Evolutionary conservation across 2,113 vertebrate genomes (phyloP).

Genomic region (Melospiza georgiana): DNA sequence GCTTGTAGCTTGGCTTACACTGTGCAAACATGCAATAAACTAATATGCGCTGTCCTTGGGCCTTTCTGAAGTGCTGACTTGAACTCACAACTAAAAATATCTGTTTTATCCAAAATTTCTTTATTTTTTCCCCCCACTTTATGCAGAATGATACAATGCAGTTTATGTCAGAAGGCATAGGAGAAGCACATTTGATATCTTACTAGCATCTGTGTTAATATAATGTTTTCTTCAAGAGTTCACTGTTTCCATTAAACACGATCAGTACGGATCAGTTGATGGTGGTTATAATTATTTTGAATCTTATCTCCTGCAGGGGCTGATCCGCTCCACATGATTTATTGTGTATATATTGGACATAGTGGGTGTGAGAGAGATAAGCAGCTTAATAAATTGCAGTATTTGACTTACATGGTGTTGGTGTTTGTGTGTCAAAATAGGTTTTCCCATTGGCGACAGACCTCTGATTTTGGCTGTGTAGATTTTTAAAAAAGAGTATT

Average conservation of each 20-base stretch:
- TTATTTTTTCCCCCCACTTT: background rate
- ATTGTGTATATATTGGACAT: background rate
- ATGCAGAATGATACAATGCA: background rate
- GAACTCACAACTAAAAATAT: conserved; percentile 12
- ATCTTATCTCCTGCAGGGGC: background rate
- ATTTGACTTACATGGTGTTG: background rate
- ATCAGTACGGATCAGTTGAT: conserved; percentile 22
- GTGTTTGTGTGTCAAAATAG: background rate
- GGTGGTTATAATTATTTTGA: background rate
- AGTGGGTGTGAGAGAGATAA: background rate
- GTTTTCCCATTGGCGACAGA: background rate
- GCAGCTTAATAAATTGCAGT: background rate
- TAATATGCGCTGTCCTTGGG: conserved; percentile 48
- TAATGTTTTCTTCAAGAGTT: background rate
- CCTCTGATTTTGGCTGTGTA: background rate
- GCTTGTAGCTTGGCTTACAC: conserved; percentile 79
- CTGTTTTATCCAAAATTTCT: background rate
- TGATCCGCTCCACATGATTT: background rate
- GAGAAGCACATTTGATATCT: background rate
- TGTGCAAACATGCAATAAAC: conserved; percentile 60
- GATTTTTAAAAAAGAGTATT: background rate
- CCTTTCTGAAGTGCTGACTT: conserved; percentile 56
- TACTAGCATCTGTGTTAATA: background rate
- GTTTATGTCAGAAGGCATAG: conserved; percentile 4
- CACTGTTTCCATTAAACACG: background rate